Base-by-base conservation (phyloP, 1,140 invertebrate species). In the Berghia stephanieae region DNA sequence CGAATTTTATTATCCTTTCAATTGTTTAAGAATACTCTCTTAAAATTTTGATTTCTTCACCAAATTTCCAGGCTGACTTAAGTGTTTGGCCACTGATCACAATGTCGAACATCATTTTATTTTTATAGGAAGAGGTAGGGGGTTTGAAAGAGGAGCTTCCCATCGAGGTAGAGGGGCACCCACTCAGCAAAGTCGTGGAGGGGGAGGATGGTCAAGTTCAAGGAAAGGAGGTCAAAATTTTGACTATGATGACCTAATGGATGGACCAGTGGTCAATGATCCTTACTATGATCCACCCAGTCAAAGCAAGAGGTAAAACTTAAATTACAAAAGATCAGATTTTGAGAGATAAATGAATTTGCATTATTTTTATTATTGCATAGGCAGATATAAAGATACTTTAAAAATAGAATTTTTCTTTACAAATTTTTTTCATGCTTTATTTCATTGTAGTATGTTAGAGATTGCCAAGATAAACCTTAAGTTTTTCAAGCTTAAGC, bases 151-250 rank as follows among this genome's bases (percentile, higher is more conserved):
- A 10, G 55, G 57, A 34, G 16, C n/a, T n/a, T n/a, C n/a, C n/a
- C n/a, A n/a, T n/a, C n/a, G 71, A 34, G n/a, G 43, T 49, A 31
- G 52, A 8, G 55, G 69, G 16, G 49, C n/a, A n/a, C n/a, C n/a
- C n/a, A n/a, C n/a, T n/a, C n/a, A n/a, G n/a, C n/a, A n/a, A n/a
- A n/a, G 49, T 0, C 24, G 71, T 27, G 42, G 75, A 4, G 27
- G 49, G 34, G 70, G 73, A 10, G 60, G 75, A 16, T 46, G 55
- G 52, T 73, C 78, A 46, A 52, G 75, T 46, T 49, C 63, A 18
- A 77, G 79, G 60, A 77, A 76, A n/a, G 75, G 79, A 36, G 79
- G 67, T 18, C 77, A 34, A 79, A 79, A 40, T 66, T 71, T 76
- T 74, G 63, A 63, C 46, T 73, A 60, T 52, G 78, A 63, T 72